Percentiles rank a stretch among this genome's conserved stretches.
Evolutionary conservation across 2,888 invertebrate species (phyloP).

Genomic region (Barypeithes pellucidus): DNA sequence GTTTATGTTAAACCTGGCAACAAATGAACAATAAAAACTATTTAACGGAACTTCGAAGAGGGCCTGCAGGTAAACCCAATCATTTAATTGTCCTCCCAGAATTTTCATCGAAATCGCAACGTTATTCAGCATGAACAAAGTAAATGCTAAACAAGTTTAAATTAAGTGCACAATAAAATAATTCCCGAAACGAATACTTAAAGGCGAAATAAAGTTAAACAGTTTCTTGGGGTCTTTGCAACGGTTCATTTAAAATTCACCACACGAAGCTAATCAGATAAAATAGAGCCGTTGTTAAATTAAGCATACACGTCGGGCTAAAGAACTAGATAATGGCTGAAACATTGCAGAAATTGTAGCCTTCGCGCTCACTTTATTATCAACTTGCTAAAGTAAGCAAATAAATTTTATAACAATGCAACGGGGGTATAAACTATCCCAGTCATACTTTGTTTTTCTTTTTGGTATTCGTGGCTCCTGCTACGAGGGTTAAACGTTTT

Average conservation of each 20-base stretch:
- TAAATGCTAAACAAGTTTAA: conserved; percentile 13
- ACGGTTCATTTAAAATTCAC: conserved; percentile 50
- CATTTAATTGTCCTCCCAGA: no score
- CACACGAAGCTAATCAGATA: conserved; percentile 54
- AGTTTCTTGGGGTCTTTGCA: conserved; percentile 45
- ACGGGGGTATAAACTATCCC: conserved; percentile 10
- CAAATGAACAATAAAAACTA: no score
- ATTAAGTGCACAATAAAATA: conserved; percentile 36
- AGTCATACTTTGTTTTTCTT: not conserved
- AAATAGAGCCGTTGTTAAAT: conserved; percentile 54
- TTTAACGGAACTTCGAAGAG: no score
- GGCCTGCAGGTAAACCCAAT: no score
- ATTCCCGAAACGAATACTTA: conserved; percentile 49
- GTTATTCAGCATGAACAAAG: conserved; percentile 8
- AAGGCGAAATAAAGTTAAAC: conserved; percentile 48
- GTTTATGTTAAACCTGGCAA: no score
- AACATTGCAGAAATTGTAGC: conserved; percentile 54
- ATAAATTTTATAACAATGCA: conserved; percentile 48
- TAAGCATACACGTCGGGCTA: conserved; percentile 50
- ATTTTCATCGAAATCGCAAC: not conserved
- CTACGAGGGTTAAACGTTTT: not conserved
- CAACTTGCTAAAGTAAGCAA: conserved; percentile 53
- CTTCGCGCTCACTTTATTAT: conserved; percentile 51
- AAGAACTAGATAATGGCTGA: conserved; percentile 54
- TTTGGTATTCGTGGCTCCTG: not conserved